Evolutionary conservation across 2,888 invertebrate species (phyloP), one percentile per base, ranked within the genome.

Genomic region (Cremastinae sp.): DNA sequence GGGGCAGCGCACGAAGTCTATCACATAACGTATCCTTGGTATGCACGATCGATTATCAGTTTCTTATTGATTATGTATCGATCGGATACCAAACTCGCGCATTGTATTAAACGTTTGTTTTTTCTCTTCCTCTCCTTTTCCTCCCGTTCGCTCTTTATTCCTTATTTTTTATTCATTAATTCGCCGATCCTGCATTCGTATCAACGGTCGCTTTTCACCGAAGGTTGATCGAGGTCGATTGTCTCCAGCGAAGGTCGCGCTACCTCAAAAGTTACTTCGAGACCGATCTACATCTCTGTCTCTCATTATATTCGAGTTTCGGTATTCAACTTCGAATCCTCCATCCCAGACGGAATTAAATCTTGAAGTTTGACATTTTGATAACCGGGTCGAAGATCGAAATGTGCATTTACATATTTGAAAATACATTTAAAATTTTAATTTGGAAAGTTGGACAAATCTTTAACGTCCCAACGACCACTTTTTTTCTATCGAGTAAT

Each of bases 1-100:
- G 16, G 20, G 8, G 18, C 20, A 65, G 51, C 39, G n/a, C n/a
- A n/a, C n/a, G n/a, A n/a, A 4, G 47, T 39, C 45, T 58, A 56
- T 68, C 58, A 49, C 14, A 37, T 68, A 58, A 58, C 68, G 68
- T 68, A 47, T 58, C 58, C 58, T 68, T 58, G 58, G 49, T 58
- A 68, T 68, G 39, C 22, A 49, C 22, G 16, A 58, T 68, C 49
- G 68, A 68, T 68, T 68, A 68, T 68, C 68, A 58, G 37, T 20
- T 14, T 58, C 58, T 58, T 68, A 68, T 68, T 49, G 56, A 68
- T 47, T 47, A 68, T 58, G 20, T 49, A 58, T 68, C 58, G 37
- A 58, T 58, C 58, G 9, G 9, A 22, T 37, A 20, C 51, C 49
- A 18, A 53, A 39, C 28, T 9, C 43, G 28, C 12, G 16, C 9